Evolutionary conservation across 2,888 invertebrate species (phyloP), one percentile per base, ranked within the genome.

Genomic region (Cyclophora albipunctata): DNA sequence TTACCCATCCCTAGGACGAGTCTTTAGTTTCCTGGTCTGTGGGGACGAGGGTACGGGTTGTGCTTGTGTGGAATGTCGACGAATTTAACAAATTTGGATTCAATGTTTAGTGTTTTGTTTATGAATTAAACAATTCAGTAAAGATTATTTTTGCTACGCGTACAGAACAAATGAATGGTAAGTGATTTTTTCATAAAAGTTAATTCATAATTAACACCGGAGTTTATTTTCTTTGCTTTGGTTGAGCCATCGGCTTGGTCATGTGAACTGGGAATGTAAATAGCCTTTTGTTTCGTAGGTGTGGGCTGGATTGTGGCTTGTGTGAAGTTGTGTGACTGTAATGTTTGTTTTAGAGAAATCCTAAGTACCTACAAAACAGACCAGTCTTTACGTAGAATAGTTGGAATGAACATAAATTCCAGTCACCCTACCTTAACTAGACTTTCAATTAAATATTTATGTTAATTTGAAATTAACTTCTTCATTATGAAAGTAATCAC

Each of bases 81-180:
- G 42, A 42, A 45, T 51, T 49, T 40, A 20, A 53, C 43, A 59
- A 60, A 58, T 60, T 62, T 69, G 68, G 65, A 57, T 59, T 68
- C 67, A 63, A 69, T 43, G 43, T 43, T 43, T 66, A 66, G 75
- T 80, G 79, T 75, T 75, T 73, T 75, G 71, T 78, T 79, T 75
- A 75, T 75, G 60, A 74, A 71, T 71, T 69, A 69, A 73, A 70
- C 66, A 62, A 60, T 51, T 61, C 63, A 60, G 54, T 55, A 62
- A 66, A 49, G 48, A 52, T 64, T 63, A 55, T 48, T 48, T 58
- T 51, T 51, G 44, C 51, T 53, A 52, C 53, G 54, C 54, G 55
- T 63, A 61, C 52, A 59, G 65, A 68, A 55, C 60, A 67, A 71
- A 59, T 62, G 56, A 59, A 60, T 69, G 75, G 80, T 81, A 65